Evolutionary conservation across 2,888 invertebrate species (phyloP).

Genomic region (Arrhopalites spinosus): DNA sequence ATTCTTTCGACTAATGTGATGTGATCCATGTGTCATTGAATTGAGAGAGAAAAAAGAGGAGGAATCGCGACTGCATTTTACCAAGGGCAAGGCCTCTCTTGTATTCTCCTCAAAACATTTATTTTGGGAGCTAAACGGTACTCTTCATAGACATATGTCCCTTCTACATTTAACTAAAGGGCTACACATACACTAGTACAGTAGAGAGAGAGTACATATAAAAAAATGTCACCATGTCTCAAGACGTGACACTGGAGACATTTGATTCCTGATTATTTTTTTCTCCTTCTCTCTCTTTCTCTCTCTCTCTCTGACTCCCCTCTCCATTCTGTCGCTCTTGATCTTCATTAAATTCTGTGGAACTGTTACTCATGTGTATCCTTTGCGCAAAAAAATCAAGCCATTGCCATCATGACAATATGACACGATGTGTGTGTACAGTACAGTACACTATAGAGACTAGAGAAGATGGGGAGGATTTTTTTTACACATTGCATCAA

Average conservation of each 20-base stretch:
- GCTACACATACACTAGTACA: too few relatives aligned
- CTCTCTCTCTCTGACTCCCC: not conserved
- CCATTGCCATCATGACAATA: too few relatives aligned
- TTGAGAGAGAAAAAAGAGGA: conserved; percentile 3
- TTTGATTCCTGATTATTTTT: not conserved
- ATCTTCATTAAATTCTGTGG: not conserved
- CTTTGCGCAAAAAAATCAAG: too few relatives aligned
- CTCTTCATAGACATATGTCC: too few relatives aligned
- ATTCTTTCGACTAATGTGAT: conserved; percentile 1
- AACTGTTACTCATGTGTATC: too few relatives aligned
- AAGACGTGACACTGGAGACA: not conserved
- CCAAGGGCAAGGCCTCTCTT: conserved; percentile 34
- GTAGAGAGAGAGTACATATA: too few relatives aligned
- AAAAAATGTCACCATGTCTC: not conserved
- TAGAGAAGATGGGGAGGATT: not conserved
- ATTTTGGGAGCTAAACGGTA: conserved; percentile 8
- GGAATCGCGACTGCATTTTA: conserved; percentile 22
- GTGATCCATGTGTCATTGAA: conserved; percentile 30
- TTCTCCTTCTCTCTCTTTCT: not conserved
- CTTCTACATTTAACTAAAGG: too few relatives aligned
- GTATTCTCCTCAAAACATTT: not conserved
- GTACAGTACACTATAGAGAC: not conserved
- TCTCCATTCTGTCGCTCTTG: not conserved
- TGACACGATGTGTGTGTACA: too few relatives aligned
- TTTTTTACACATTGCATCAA: too few relatives aligned